phyloP scores from a whole-genome alignment of 1,140 invertebrate genomes.

The Heliconius nattereri region DNA sequence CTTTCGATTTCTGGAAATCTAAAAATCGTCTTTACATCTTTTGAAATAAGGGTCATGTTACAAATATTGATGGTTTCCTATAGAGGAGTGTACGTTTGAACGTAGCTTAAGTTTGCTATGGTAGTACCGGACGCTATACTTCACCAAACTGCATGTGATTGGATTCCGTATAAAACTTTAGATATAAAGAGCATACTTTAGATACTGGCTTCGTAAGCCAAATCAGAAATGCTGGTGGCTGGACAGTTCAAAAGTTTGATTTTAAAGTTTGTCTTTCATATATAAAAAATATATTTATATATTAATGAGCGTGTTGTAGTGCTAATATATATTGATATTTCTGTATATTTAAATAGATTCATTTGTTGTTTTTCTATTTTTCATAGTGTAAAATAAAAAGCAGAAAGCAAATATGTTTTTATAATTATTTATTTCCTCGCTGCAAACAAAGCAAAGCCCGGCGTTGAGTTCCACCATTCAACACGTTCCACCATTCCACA shows the following conservation, averaged over 20 bases:
- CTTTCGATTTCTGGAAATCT: slow-evolving; percentile 9
- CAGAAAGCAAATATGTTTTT: too few species aligned
- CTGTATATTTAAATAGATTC: too few species aligned
- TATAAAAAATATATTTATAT: not conserved
- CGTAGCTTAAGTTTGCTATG: slow-evolving; percentile 50
- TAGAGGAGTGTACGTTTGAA: slow-evolving; percentile 45
- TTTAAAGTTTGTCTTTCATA: not conserved
- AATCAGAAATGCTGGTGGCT: slow-evolving; percentile 25
- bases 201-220: slow-evolving; percentile 43
- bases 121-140: slow-evolving; percentile 43
- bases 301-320: not conserved
- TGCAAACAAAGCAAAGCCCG: too few species aligned
- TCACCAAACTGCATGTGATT: slow-evolving; percentile 59
- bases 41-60: slow-evolving; percentile 10
- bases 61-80: not conserved
- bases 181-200: slow-evolving; percentile 61
- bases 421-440: too few species aligned
- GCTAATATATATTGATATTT: too few species aligned
- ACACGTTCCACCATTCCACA: too few species aligned
- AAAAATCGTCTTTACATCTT: not conserved
- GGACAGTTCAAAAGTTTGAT: not conserved
- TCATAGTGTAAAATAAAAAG: too few species aligned
- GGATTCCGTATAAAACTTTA: slow-evolving; percentile 64
- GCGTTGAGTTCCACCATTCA: too few species aligned
- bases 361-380: too few species aligned